Conservation (phyloP, 2,797 vertebrate species). For the Typhlichthys subterraneus region DNA sequence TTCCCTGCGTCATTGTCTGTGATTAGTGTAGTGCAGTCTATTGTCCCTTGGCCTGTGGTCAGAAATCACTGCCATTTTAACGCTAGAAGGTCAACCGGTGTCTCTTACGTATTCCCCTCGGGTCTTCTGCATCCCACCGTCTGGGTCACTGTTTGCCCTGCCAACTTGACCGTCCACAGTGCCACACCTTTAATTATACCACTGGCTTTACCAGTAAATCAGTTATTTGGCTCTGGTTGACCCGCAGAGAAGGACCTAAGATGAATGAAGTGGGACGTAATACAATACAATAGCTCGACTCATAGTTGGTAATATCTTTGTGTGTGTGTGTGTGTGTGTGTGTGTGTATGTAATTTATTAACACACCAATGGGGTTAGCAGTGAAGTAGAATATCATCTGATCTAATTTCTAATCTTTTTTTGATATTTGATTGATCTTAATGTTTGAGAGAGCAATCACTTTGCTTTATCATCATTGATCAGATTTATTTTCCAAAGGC, state of each 20-base stretch:
- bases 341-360: constrained; percentile 58
- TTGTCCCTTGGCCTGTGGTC: constrained; percentile 72
- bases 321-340: constrained; percentile 65
- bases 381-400: constrained; percentile 50
- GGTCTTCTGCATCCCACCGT: constrained; percentile 57
- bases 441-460: constrained; percentile 11
- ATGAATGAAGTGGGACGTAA: constrained; percentile 65
- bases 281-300: constrained; percentile 59
- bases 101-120: constrained; percentile 61
- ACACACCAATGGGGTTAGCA: constrained; percentile 25
- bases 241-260: constrained; percentile 57
- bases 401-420: constrained; percentile 46
- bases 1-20: constrained; percentile 62
- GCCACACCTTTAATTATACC: constrained; percentile 68
- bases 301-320: constrained; percentile 70
- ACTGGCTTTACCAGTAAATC: constrained; percentile 77
- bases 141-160: constrained; percentile 70
- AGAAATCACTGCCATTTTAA: constrained; percentile 79
- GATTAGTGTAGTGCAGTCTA: constrained; percentile 78
- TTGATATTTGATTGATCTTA: constrained; percentile 41
- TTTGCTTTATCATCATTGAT: constrained; percentile 17
- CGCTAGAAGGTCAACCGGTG: constrained; percentile 71
- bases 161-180: constrained; percentile 68
- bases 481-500: not conserved
- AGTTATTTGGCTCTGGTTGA: constrained; percentile 70